Evolutionary conservation across 1,140 invertebrate genomes (phyloP).

Genomic region (Brachionus plicatilis): DNA sequence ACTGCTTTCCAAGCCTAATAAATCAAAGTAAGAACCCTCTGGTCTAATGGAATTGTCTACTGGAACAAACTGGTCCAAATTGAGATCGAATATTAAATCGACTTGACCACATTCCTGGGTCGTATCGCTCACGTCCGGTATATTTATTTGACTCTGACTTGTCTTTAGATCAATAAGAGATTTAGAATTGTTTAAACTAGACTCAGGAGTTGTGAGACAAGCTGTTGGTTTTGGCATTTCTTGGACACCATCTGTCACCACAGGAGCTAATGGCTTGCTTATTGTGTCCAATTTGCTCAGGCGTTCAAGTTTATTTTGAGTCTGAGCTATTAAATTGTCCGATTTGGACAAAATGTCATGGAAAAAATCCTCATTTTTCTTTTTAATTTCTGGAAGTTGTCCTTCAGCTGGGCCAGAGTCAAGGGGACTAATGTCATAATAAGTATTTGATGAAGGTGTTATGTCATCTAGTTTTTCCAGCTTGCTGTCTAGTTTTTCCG

Average conservation of each 20-base stretch:
- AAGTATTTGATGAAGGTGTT: conserved; percentile 1
- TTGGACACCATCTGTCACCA: neutral
- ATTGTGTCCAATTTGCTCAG: conserved; percentile 33
- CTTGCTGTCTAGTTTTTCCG: neutral
- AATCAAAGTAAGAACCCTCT: conserved; percentile 22
- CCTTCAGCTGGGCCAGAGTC: neutral
- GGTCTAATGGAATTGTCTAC: neutral
- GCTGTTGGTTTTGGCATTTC: conserved; percentile 7
- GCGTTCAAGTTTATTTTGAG: conserved; percentile 24
- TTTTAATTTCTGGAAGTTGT: neutral
- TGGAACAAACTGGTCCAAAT: neutral
- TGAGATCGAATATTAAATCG: conserved; percentile 26
- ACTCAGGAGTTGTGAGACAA: neutral
- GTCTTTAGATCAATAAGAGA: conserved; percentile 25
- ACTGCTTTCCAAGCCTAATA: neutral
- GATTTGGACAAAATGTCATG: conserved; percentile 35
- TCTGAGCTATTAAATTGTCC: conserved; percentile 34
- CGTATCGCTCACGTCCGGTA: neutral
- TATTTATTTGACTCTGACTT: neutral
- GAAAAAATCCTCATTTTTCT: conserved; percentile 37
- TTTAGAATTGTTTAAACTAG: conserved; percentile 15
- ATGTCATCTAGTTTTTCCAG: conserved; percentile 36
- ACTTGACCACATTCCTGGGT: neutral
- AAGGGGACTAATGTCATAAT: neutral
- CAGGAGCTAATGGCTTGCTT: neutral